phyloP scores from a whole-genome alignment of 2,888 invertebrate species.

The Meteorus colon region DNA sequence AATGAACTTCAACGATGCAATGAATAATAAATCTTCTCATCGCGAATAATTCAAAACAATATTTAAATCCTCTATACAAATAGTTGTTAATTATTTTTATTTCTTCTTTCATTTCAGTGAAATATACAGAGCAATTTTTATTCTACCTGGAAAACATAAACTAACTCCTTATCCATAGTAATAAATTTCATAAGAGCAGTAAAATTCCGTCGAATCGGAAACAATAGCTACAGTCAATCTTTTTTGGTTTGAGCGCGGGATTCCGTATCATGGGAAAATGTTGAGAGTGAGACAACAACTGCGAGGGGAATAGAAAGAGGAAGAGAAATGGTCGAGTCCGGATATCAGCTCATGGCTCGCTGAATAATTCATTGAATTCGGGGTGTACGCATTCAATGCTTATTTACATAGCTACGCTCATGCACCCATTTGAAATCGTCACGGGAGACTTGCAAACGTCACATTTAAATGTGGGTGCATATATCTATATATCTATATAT shows the following conservation, averaged over 20 bases:
- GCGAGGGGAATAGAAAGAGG: conserved; percentile 34
- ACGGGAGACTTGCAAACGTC: conserved; percentile 51
- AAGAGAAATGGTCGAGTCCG: conserved; percentile 49
- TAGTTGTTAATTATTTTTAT: background rate
- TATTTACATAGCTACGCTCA: conserved; percentile 55
- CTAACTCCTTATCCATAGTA: conserved; percentile 2
- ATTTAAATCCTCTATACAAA: background rate
- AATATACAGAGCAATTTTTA: background rate
- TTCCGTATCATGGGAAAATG: conserved; percentile 55
- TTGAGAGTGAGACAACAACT: conserved; percentile 28
- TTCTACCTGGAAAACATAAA: background rate
- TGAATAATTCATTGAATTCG: conserved; percentile 60
- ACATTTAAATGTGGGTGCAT: conserved; percentile 32
- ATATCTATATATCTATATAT: background rate
- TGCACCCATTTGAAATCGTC: conserved; percentile 53
- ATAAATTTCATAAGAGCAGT: conserved; percentile 20
- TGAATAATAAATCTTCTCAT: background rate
- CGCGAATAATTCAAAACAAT: background rate
- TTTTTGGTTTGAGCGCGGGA: conserved; percentile 13
- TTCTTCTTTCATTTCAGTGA: background rate
- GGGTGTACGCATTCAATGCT: conserved; percentile 47
- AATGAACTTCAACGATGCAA: background rate
- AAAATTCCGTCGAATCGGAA: conserved; percentile 41
- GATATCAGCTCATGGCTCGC: conserved; percentile 58
- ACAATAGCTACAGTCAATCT: conserved; percentile 27